These are phyloP conservation scores for Dasypogon diadema DNA, from an alignment of 2,888 invertebrate genomes.

Conservation along the genomic window DNA sequence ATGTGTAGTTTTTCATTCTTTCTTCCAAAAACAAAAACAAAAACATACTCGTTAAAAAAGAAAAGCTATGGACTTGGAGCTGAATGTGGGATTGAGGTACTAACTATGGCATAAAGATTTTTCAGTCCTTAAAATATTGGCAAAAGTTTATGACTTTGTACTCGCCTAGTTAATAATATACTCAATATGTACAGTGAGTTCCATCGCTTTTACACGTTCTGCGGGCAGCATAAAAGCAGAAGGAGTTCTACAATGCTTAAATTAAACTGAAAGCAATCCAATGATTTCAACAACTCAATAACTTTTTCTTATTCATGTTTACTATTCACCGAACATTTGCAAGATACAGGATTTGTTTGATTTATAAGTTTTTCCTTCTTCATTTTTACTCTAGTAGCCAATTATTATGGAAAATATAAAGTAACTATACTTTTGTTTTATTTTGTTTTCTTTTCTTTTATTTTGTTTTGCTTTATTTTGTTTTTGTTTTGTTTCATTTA, in stretches of 20 bases:
- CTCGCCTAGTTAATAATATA: conserved; percentile 45
- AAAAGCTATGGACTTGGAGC: conserved; percentile 17
- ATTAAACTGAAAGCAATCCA: conserved; percentile 15
- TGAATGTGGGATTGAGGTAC: conserved; percentile 38
- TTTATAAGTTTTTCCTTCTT: neutral
- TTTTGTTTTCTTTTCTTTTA: too few species aligned
- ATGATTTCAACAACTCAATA: conserved; percentile 11
- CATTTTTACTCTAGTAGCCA: conserved; percentile 3
- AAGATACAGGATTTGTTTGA: neutral
- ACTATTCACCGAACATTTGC: neutral
- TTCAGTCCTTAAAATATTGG: conserved; percentile 45
- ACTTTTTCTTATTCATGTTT: neutral
- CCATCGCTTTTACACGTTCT: neutral
- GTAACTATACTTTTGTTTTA: conserved; percentile 9
- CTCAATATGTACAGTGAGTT: conserved; percentile 37
- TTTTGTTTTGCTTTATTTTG: too few species aligned
- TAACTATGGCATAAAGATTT: conserved; percentile 46
- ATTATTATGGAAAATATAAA: conserved; percentile 11
- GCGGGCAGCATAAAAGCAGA: neutral
- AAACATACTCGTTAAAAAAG: too few species aligned
- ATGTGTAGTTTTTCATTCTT: too few species aligned
- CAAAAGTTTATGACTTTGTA: conserved; percentile 48
- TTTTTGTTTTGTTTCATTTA: neutral
- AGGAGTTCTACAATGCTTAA: neutral
- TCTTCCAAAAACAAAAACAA: too few species aligned